Evolutionary conservation across 2,888 invertebrate species (phyloP), one percentile per base, ranked within the genome.

Genomic region (Mythimna pallens): DNA sequence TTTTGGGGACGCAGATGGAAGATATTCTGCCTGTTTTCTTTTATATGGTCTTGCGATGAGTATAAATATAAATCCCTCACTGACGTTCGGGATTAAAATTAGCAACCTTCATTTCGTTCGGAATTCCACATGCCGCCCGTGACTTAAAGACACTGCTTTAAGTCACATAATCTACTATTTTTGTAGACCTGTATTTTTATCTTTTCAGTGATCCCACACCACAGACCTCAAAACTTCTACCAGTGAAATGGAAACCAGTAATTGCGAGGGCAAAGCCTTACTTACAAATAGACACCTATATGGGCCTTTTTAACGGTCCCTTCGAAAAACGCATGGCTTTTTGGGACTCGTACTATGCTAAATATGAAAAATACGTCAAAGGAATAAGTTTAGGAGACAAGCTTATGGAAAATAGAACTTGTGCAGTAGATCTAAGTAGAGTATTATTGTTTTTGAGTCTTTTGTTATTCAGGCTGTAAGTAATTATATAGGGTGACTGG

Each of bases 131-230:
- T 25, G 25, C 25, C 25, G 25, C 25, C 25, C 25, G 25, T 25
- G 25, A 25, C 25, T 25, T 25, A 25, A 25, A 25, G 25, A 25
- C 25, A 25, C 25, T 25, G 25, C 25, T 25, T 25, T 25, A 25
- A 25, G 25, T 25, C 25, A 25, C 25, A 25, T 25, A 25, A 25
- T 25, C 25, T 25, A 25, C 25, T 25, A 25, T 25, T 47, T 43
- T 47, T 47, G 1, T 47, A 6, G 47, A 47, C 17, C 7, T 20
- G 6, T 9, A n/a, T 52, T n/a, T n/a, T 57, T 40, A 20, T 12
- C 17, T 22, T 82, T 82, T 17, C 70, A 80, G 83, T 1, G 52
- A 78, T 14, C 82, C 80, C 0, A 82, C 80, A 17, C 80, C 80
- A 9, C 17, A 25, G 1, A 14, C 52, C 0, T 61, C 80, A 47